Percentiles rank a stretch among this genome's conserved stretches.
Conservation (phyloP, 2,797 vertebrate species). For the Eulemur coronatus region DNA sequence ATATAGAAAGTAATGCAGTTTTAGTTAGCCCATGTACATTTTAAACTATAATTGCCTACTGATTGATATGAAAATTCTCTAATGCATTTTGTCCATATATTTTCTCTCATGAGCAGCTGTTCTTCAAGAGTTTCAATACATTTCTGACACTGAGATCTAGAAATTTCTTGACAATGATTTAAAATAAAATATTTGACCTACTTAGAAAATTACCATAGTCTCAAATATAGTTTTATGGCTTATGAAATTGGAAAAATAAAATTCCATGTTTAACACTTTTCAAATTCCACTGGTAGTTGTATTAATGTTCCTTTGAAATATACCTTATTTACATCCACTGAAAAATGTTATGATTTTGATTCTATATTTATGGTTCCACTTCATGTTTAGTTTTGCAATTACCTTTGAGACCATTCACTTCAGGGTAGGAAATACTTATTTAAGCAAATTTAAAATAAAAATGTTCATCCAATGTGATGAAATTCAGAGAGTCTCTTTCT, state of each 20-base stretch:
- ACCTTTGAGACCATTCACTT: slow-evolving; percentile 27
- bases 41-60: neutral
- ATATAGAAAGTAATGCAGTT: neutral
- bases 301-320: slow-evolving; percentile 67
- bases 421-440: slow-evolving; percentile 34
- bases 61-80: slow-evolving; percentile 40
- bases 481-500: neutral
- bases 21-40: neutral
- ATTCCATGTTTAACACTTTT: slow-evolving; percentile 69
- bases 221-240: slow-evolving; percentile 58
- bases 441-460: neutral
- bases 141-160: slow-evolving; percentile 49
- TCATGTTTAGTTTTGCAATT: slow-evolving; percentile 3
- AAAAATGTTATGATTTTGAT: slow-evolving; percentile 70
- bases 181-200: slow-evolving; percentile 68
- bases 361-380: slow-evolving; percentile 59
- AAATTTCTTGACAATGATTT: slow-evolving; percentile 62
- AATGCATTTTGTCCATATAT: slow-evolving; percentile 38
- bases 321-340: slow-evolving; percentile 61
- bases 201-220: slow-evolving; percentile 71
- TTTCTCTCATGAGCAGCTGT: slow-evolving; percentile 49
- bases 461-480: neutral
- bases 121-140: slow-evolving; percentile 54
- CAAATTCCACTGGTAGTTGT: slow-evolving; percentile 60
- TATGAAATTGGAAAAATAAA: slow-evolving; percentile 63